Percentiles rank a stretch among this genome's conserved stretches.
Conservation (phyloP, 2,113 vertebrate species). For the Sisor rabdophorus region DNA sequence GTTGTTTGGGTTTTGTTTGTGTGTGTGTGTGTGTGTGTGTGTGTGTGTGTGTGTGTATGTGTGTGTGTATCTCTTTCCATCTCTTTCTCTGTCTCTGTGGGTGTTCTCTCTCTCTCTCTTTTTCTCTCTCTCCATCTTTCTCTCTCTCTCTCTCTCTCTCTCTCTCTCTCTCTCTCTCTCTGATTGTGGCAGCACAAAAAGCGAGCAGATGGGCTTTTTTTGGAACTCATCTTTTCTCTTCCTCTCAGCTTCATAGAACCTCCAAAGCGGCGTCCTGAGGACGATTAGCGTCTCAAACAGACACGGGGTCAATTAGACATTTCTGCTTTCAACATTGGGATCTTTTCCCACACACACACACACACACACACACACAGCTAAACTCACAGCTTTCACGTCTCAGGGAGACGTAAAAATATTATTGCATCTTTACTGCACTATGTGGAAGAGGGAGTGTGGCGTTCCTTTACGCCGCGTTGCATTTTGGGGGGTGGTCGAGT, state of each 20-base stretch:
- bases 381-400: constrained; percentile 6
- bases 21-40: constrained; percentile 59
- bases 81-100: constrained; percentile 65
- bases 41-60: too few relatives aligned
- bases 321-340: constrained; percentile 31
- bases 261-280: constrained; percentile 32
- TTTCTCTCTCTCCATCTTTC: constrained; percentile 46
- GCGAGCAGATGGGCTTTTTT: constrained; percentile 83
- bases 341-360: background rate
- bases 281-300: constrained; percentile 40
- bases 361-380: background rate
- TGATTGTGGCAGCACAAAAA: constrained; percentile 74
- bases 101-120: constrained; percentile 69
- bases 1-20: constrained; percentile 67
- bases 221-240: constrained; percentile 57
- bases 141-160: background rate
- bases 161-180: constrained; percentile 70
- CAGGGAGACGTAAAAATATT: constrained; percentile 7
- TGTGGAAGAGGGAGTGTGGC: background rate
- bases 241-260: constrained; percentile 19
- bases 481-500: background rate
- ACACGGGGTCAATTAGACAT: constrained; percentile 46
- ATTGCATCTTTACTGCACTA: background rate
- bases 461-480: constrained; percentile 1
- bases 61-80: background rate